These are phyloP conservation scores for Phaetusa simplex DNA, from an alignment of 2,113 vertebrate genomes.

Conservation along the genomic window DNA sequence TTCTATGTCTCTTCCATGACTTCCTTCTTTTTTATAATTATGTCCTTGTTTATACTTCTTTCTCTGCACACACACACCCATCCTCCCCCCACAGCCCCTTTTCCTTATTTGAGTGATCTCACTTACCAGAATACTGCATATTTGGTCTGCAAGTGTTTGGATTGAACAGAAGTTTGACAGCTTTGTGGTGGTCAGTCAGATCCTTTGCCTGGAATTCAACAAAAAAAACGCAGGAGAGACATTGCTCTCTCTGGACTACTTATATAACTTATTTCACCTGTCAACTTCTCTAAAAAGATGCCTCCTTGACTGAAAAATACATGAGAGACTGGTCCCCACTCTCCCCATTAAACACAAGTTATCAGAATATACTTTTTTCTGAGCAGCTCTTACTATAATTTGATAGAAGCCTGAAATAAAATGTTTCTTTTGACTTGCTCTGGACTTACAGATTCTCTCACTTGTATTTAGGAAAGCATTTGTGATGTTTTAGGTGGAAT, in stretches of 20 bases:
- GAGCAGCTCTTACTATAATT: background rate
- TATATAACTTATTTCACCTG: background rate
- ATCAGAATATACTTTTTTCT: background rate
- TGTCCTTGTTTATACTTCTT: background rate
- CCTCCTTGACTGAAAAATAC: background rate
- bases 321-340: background rate
- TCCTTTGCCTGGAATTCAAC: background rate
- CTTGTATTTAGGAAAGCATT: background rate
- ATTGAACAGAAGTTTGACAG: background rate
- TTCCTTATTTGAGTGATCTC: background rate
- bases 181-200: background rate
- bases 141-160: background rate
- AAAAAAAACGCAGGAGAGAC: background rate
- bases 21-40: background rate
- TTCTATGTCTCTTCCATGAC: background rate
- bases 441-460: background rate
- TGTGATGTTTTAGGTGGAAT: background rate
- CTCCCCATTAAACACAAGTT: background rate
- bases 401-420: background rate
- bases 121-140: background rate
- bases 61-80: background rate
- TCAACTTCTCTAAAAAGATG: background rate
- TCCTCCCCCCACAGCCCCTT: accelerated
- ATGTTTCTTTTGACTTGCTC: background rate
- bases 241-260: background rate